A percentile compares a stretch with the other conserved stretches of the same genome.
Evolutionary conservation across 2,888 invertebrate species (phyloP).

Genomic region (Syrphus vitripennis): DNA sequence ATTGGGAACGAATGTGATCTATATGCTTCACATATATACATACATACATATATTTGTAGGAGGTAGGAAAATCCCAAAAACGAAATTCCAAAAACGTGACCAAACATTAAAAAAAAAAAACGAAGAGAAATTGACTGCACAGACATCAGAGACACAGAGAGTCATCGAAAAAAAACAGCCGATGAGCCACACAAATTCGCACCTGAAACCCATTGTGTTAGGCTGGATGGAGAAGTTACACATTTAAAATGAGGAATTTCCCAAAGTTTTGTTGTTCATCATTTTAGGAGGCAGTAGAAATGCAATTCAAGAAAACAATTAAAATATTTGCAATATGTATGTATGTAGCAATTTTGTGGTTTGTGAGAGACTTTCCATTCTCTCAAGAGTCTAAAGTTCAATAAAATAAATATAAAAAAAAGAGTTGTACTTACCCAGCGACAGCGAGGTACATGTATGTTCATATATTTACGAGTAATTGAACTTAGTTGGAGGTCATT

Average conservation of each 20-base stretch:
- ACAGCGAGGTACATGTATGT: no score
- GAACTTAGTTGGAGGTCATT: not conserved
- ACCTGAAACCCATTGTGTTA: slow-evolving; percentile 31
- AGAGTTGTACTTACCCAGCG: not conserved
- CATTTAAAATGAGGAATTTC: slow-evolving; percentile 67
- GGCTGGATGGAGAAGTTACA: slow-evolving; percentile 37
- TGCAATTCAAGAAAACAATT: not conserved
- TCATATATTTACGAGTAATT: no score
- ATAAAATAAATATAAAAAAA: not conserved
- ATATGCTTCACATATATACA: not conserved
- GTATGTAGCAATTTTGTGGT: no score
- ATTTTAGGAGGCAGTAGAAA: not conserved
- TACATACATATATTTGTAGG: no score
- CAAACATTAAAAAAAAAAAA: not conserved
- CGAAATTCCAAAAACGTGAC: slow-evolving; percentile 21
- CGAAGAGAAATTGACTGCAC: slow-evolving; percentile 13
- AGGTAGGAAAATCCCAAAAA: slow-evolving; percentile 44
- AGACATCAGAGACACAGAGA: not conserved
- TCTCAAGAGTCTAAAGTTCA: not conserved
- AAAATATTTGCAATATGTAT: not conserved
- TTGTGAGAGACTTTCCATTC: not conserved
- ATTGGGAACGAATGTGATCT: not conserved
- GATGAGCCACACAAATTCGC: slow-evolving; percentile 38
- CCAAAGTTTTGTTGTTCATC: slow-evolving; percentile 21
- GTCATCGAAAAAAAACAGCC: not conserved